phyloP scores from a whole-genome alignment of 2,888 invertebrate genomes.

The Phragmatobia fuliginosa region DNA sequence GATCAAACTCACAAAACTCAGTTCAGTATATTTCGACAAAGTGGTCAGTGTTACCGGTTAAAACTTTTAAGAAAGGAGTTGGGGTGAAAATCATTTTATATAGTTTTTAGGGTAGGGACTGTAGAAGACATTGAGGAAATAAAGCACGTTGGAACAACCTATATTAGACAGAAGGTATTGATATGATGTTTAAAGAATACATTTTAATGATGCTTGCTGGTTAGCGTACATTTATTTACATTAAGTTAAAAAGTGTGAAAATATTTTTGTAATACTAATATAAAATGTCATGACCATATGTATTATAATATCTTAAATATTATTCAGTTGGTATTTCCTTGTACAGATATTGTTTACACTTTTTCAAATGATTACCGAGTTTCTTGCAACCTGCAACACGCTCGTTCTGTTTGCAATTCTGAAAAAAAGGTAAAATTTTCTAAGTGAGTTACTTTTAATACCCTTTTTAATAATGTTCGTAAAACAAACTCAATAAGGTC shows the following conservation, averaged over 20 bases:
- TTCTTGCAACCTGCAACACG: constrained; percentile 59
- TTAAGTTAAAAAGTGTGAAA: not conserved
- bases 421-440: constrained; percentile 41
- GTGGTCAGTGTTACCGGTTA: too few species aligned
- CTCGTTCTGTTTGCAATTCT: constrained; percentile 72
- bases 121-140: too few species aligned
- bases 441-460: not conserved
- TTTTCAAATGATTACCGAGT: constrained; percentile 61
- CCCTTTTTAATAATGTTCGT: not conserved
- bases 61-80: too few species aligned
- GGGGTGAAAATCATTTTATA: too few species aligned
- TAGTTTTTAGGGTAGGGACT: too few species aligned
- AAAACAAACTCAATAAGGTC: not conserved
- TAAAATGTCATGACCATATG: not conserved
- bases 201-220: not conserved
- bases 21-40: too few species aligned
- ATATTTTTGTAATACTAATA: not conserved
- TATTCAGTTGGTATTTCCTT: constrained; percentile 3
- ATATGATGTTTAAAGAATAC: not conserved
- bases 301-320: not conserved
- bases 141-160: too few species aligned
- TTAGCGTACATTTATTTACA: constrained; percentile 4
- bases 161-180: not conserved
- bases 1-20: too few species aligned
- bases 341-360: constrained; percentile 50